phyloP scores from a whole-genome alignment of 2,113 vertebrate species.

The Marmota monax region DNA sequence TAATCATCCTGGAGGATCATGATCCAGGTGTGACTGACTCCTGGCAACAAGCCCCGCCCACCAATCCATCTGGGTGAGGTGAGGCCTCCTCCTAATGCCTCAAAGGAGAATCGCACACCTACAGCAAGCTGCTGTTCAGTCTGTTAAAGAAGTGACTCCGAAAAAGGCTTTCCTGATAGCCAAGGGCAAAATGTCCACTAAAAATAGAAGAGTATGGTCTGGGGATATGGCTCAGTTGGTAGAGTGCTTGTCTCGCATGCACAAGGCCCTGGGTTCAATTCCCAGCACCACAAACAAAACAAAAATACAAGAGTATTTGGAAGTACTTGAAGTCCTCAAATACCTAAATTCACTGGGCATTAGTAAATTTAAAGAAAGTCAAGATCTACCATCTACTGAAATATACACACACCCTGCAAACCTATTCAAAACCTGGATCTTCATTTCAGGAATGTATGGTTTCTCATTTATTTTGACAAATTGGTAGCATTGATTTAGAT shows the following conservation, averaged over 20 bases:
- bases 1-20: background rate
- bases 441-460: background rate
- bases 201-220: background rate
- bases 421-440: background rate
- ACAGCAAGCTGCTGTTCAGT: background rate
- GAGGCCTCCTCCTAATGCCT: background rate
- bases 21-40: background rate
- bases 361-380: background rate
- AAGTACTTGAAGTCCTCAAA: background rate
- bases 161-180: background rate
- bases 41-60: background rate
- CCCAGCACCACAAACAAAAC: no score
- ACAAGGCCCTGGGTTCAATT: no score
- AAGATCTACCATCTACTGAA: background rate
- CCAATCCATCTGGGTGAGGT: background rate
- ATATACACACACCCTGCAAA: background rate
- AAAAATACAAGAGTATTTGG: background rate
- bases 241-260: no score
- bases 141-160: background rate
- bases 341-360: background rate
- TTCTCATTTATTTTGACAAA: constrained; percentile 56
- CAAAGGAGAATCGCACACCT: background rate
- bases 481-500: constrained; percentile 43
- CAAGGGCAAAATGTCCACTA: background rate
- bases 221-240: no score